Evolutionary conservation across 2,888 invertebrate genomes (phyloP), one percentile per base, ranked within the genome.

Genomic region (Cantharis nigra): DNA sequence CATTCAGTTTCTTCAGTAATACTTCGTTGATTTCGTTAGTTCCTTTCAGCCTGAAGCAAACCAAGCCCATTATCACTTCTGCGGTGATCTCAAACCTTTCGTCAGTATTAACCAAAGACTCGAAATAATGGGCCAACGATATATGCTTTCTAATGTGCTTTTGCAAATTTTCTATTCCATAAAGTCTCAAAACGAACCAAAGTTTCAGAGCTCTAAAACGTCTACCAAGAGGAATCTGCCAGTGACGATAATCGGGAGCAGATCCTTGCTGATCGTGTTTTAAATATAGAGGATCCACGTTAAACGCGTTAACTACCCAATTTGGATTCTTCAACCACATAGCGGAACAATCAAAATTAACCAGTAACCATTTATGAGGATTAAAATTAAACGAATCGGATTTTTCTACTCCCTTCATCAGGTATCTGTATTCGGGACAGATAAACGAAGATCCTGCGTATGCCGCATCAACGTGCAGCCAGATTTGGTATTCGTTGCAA

Each of bases 321-420:
- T 94, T 92, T 80, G 96, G 96, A 85, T 96, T 93, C 85, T 96
- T 96, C 3, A 97, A 90, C 99, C 99, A 99, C 96, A 99, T 95
- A 0, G 98, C 94, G 11, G 99, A 99, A 87, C 99, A 99, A 89
- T 99, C 99, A 84, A 99, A 99, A 88, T 98, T 99, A n/a, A 99
- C 97, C 82, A 99, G 89, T 92, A 99, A 90, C 99, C 99, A 99
- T 89, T 99, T 99, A 89, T 99, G 99, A 0, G 99, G 99, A 87
- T 99, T 99, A 86, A 99, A 98, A 89, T 99, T 98, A 88, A 99
- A 98, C 0, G 98, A 99, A 85, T 98, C 96, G 0, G 97, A 98
- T 78, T 92, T 92, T 88, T 99, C 95, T 7, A 96, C 88, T 23
- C 97, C 97, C 82, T 94, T 93, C 94, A 98, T 95, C 23, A 97